Evolutionary conservation across 2,888 invertebrate species (phyloP), one percentile per base, ranked within the genome.

Genomic region (Watsonalla binaria): DNA sequence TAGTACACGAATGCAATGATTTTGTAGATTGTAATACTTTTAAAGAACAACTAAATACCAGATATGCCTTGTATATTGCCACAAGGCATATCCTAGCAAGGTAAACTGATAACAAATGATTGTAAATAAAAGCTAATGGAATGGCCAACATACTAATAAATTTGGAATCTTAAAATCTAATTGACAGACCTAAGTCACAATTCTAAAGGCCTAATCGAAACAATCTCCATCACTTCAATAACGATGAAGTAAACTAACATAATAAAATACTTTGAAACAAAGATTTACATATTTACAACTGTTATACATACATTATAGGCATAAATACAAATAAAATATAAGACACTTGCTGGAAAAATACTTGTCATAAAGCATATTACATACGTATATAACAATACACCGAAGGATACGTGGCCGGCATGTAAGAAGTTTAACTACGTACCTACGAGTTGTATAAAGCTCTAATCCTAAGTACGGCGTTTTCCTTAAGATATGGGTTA

Each of bases 201-300:
- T 24, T 24, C 24, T 24, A 24, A 24, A 24, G 24, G 24, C 47
- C 34, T n/a, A 47, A 47, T 56, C 48, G 52, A 55, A 55, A 56
- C 53, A 54, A 60, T 58, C 53, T 58, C 54, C 54, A 57, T 52
- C 54, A 53, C 52, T 54, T 53, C 53, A 54, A 24, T 24, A 2
- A 24, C 24, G 24, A 24, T 24, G 24, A 4, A 24, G 24, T 24
- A 24, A 50, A 50, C 42, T 50, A n/a, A n/a, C n/a, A 53, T 46
- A 49, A 47, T 34, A 48, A 52, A 62, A 64, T 68, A 55, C 61
- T 71, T 75, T 72, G 65, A 66, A 76, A 76, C 76, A 68, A 76
- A 76, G 74, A 80, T 76, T 80, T 84, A 84, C 84, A 84, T 84
- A 84, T 85, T 79, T 84, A 86, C 84, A 83, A 33, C 7, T n/a